Evolutionary conservation across 2,888 invertebrate genomes (phyloP), one percentile per base, ranked within the genome.

Genomic region (Drosophila kokeensis): DNA sequence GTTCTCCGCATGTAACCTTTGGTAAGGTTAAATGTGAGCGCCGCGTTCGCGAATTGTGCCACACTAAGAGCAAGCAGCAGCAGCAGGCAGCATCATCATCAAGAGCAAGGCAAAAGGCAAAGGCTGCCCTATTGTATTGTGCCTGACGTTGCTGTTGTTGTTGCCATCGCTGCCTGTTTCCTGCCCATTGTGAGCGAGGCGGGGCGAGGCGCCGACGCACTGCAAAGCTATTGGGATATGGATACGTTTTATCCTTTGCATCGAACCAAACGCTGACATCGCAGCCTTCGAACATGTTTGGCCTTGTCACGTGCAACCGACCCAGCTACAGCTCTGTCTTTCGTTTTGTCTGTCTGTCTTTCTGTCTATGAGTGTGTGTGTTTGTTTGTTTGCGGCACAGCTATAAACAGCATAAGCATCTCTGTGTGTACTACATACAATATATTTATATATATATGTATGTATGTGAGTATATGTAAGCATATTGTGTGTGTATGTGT

Each of bases 1-100:
- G 57, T 64, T 64, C 74, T 60, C 63, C 61, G 72, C 69, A 74
- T 85, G 83, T 84, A 84, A 84, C 84, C 84, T 84, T 85, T 84
- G 76, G 66, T 85, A 87, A 84, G 84, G 84, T 84, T 84, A 84
- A 84, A 84, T 84, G 83, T 81, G 74, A 84, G 74, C 86, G 59
- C 58, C 63, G 78, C 71, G 58, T 69, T 73, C 87, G 87, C 84
- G 83, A 84, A 87, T 78, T 82, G 82, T 83, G 83, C 83, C 83
- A 81, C 71, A 72, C 73, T 73, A 83, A 74, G 64, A 69, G 73
- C 40, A 68, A 50, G 24, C 49, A 68, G 53, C 52, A 68, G 58
- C 64, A 60, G 57, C 34, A 52, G 11, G 29, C 65, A 38, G n/a
- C 54, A 50, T 36, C 68, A 69, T 38, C 34, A 72, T 49, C 58